Evolutionary conservation across 2,113 vertebrate genomes (phyloP).

Genomic region (Alethe castanea): DNA sequence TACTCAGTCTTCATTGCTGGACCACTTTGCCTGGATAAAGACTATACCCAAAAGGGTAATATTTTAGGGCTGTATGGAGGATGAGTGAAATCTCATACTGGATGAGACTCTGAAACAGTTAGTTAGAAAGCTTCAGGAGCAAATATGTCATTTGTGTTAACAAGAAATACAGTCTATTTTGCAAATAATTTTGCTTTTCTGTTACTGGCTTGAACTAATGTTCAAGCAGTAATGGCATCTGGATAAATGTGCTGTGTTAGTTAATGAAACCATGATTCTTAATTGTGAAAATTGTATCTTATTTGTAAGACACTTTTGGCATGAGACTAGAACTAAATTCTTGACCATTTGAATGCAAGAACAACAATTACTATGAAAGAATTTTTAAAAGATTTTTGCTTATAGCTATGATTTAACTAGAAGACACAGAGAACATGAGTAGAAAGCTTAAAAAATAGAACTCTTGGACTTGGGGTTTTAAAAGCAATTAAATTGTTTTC

Average conservation of each 20-base stretch:
- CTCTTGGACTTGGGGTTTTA: not conserved
- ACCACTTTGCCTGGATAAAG: not conserved
- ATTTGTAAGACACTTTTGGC: not conserved
- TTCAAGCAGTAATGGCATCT: not conserved
- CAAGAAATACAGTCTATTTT: not conserved
- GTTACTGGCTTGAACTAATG: not conserved
- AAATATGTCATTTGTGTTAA: not conserved
- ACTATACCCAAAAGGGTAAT: not conserved
- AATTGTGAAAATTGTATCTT: not conserved
- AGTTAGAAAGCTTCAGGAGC: not conserved
- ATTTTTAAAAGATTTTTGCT: not conserved
- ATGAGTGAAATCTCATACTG: not conserved
- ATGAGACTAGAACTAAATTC: not conserved
- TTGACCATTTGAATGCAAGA: not conserved
- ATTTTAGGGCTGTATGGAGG: not conserved
- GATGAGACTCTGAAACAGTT: not conserved
- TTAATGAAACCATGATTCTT: not conserved
- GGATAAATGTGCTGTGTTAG: not conserved
- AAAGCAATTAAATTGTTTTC: not conserved
- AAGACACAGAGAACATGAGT: not conserved
- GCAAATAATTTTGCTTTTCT: not conserved
- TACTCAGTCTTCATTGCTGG: not conserved
- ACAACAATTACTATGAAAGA: not conserved
- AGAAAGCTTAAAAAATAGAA: not conserved
- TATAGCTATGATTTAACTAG: not conserved